phyloP scores from a whole-genome alignment of 2,797 vertebrate species.

The Percopsis omiscomaycus region DNA sequence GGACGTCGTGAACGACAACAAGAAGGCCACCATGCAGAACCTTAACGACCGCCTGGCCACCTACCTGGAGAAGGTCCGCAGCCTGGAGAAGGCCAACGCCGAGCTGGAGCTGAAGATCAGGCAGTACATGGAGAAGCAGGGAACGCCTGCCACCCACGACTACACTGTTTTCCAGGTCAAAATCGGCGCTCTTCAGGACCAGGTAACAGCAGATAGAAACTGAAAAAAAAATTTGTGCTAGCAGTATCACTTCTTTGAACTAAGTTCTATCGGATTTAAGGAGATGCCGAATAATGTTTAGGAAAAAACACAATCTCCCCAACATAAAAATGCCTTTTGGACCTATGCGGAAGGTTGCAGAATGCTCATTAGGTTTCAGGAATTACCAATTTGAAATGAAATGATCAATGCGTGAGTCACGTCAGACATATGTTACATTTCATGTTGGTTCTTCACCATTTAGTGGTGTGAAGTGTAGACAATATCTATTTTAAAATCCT shows the following conservation, averaged over 20 bases:
- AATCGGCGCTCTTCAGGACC: constrained; percentile 74
- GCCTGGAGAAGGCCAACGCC: constrained; percentile 80
- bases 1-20: constrained; percentile 9
- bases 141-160: constrained; percentile 61
- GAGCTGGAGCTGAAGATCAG: constrained; percentile 84
- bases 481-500: no score
- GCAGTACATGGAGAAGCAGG: constrained; percentile 61
- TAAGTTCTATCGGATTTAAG: no score
- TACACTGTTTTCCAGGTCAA: constrained; percentile 60
- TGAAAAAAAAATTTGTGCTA: background rate
- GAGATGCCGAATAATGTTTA: no score
- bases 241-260: background rate
- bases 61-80: constrained; percentile 80
- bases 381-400: no score
- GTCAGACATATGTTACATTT: no score
- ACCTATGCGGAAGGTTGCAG: no score
- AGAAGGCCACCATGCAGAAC: constrained; percentile 82
- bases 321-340: no score
- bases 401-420: no score
- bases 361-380: no score
- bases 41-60: constrained; percentile 86
- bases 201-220: constrained; percentile 67
- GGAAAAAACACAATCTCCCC: no score
- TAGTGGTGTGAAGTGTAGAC: no score
- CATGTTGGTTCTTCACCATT: no score